Evolutionary conservation across 2,888 invertebrate species (phyloP).

Genomic region (Falcaria lacertinaria): DNA sequence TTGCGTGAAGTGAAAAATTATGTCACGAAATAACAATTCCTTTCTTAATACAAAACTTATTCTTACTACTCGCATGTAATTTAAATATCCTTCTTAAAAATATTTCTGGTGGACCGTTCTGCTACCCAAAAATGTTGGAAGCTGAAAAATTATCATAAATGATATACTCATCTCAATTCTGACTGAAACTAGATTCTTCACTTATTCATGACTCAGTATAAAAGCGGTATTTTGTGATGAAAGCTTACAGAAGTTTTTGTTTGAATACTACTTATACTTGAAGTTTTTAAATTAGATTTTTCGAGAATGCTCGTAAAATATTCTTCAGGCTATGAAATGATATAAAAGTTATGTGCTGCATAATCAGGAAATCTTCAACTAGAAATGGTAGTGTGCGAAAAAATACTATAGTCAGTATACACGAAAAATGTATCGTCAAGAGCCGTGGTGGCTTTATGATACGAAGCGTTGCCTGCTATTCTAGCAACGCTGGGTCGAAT

Average conservation of each 20-base stretch:
- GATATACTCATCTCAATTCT: conserved; percentile 28
- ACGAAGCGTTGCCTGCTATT: too few species aligned
- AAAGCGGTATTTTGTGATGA: conserved; percentile 10
- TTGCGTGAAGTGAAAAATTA: background rate
- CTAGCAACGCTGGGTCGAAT: too few species aligned
- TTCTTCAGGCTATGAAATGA: background rate
- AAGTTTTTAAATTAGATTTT: conserved; percentile 1
- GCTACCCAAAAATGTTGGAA: conserved; percentile 13
- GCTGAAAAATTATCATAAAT: conserved; percentile 30
- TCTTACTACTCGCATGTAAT: background rate
- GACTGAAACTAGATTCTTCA: conserved; percentile 26
- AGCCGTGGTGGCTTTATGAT: too few species aligned
- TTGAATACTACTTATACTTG: background rate
- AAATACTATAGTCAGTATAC: too few species aligned
- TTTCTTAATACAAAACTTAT: background rate
- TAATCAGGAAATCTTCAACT: too few species aligned
- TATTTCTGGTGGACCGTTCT: background rate
- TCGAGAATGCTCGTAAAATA: background rate
- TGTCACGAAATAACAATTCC: background rate
- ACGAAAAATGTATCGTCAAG: too few species aligned
- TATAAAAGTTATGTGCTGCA: background rate
- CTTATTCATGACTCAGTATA: conserved; percentile 40
- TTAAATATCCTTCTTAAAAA: background rate
- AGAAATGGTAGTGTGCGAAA: too few species aligned
- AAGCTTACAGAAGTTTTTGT: conserved; percentile 3